These are phyloP conservation scores for Charanyca ferruginea DNA, from an alignment of 2,888 invertebrate species.

Conservation along the genomic window DNA sequence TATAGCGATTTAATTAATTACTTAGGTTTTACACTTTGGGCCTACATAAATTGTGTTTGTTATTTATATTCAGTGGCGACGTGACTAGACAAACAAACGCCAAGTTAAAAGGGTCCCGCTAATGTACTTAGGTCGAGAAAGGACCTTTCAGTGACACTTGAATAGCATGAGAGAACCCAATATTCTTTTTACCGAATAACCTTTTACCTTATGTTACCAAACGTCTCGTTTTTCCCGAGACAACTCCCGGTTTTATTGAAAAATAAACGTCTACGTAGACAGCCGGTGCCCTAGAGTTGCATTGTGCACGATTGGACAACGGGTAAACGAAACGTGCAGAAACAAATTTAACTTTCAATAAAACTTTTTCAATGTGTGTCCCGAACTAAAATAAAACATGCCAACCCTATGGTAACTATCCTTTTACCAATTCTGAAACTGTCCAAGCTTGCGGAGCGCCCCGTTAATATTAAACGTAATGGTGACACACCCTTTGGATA, in stretches of 20 bases:
- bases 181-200: slow-evolving; percentile 71
- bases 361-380: slow-evolving; percentile 49
- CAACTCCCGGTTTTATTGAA: slow-evolving; percentile 33
- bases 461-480: slow-evolving; percentile 67
- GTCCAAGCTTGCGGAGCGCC: slow-evolving; percentile 52
- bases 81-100: slow-evolving; percentile 77
- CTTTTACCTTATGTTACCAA: slow-evolving; percentile 56
- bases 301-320: slow-evolving; percentile 36
- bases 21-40: slow-evolving; percentile 64
- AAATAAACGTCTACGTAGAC: slow-evolving; percentile 43
- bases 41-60: slow-evolving; percentile 69
- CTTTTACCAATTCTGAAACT: slow-evolving; percentile 58
- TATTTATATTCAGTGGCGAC: slow-evolving; percentile 74
- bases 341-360: slow-evolving; percentile 61
- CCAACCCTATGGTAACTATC: slow-evolving; percentile 43
- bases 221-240: slow-evolving; percentile 33
- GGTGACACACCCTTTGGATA: slow-evolving; percentile 58
- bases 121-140: slow-evolving; percentile 75
- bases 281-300: slow-evolving; percentile 29
- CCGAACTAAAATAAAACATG: slow-evolving; percentile 49
- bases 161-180: slow-evolving; percentile 72
- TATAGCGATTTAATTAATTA: slow-evolving; percentile 66
- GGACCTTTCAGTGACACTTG: slow-evolving; percentile 74
- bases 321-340: slow-evolving; percentile 38
- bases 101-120: slow-evolving; percentile 75